These are phyloP conservation scores for Acipenser transmontanus DNA, from an alignment of 2,797 vertebrate species.

Conservation along the genomic window DNA sequence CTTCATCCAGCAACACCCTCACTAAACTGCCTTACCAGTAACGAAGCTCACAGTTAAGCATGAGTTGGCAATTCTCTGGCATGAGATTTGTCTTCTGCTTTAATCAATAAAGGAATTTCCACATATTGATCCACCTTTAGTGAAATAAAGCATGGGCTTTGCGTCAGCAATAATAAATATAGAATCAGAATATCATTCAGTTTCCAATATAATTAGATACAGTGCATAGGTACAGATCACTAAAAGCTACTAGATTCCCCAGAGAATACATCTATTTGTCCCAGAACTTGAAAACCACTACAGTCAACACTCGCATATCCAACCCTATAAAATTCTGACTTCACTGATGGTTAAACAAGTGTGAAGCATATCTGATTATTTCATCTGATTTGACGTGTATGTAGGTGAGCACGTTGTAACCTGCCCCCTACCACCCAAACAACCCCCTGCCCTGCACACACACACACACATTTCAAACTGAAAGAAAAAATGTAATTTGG, in stretches of 20 bases:
- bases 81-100: conserved; percentile 31
- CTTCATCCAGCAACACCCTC: conserved; percentile 25
- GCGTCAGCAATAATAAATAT: conserved; percentile 47
- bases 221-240: conserved; percentile 16
- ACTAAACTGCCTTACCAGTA: conserved; percentile 27
- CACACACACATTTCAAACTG: too few species aligned
- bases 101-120: conserved; percentile 52
- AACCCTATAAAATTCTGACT: conserved; percentile 12
- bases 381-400: too few species aligned
- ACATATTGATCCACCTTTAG: conserved; percentile 47
- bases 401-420: too few species aligned
- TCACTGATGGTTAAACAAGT: neutral
- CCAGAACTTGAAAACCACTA: conserved; percentile 16
- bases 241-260: conserved; percentile 10
- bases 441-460: too few species aligned
- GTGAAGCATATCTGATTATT: too few species aligned
- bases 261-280: conserved; percentile 10
- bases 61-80: conserved; percentile 30
- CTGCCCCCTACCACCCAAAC: too few species aligned
- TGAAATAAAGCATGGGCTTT: conserved; percentile 37
- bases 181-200: conserved; percentile 35
- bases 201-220: conserved; percentile 27
- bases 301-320: too few species aligned
- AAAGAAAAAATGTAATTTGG: too few species aligned
- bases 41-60: conserved; percentile 26